A percentile compares a stretch with the other conserved stretches of the same genome.
Conservation (phyloP, 2,113 vertebrate genomes). For the Mus musculus region DNA sequence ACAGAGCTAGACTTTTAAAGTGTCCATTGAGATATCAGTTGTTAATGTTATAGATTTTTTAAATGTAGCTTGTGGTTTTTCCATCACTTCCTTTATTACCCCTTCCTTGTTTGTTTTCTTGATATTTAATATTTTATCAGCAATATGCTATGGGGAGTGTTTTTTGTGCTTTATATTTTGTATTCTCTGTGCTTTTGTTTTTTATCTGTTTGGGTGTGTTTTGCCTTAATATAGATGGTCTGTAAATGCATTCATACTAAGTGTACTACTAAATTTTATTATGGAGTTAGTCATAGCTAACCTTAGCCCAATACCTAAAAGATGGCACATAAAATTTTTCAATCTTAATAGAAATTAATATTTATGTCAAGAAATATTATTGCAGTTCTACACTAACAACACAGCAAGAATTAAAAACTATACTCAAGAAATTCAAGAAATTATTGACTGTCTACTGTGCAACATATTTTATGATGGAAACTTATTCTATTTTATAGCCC, state of each 20-base stretch:
- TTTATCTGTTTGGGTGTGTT: not conserved
- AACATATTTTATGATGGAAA: not conserved
- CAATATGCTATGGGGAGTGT: not conserved
- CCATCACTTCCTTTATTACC: not conserved
- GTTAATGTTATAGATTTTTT: not conserved
- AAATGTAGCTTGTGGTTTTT: not conserved
- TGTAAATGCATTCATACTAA: not conserved
- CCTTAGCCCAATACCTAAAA: not conserved
- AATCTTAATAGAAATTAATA: not conserved
- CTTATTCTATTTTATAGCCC: not conserved
- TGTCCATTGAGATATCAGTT: not conserved
- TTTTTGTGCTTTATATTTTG: not conserved
- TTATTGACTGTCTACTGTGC: not conserved
- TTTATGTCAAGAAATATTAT: not conserved
- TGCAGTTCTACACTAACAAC: not conserved
- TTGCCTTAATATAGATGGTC: not conserved
- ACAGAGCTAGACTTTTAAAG: not conserved
- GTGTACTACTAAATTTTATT: not conserved
- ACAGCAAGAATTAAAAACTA: not conserved
- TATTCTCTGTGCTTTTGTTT: not conserved
- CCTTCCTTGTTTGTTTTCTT: not conserved
- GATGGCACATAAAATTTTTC: not conserved
- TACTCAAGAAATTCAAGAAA: not conserved
- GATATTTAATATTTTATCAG: not conserved
- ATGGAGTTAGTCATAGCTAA: not conserved